Evolutionary conservation across 2,113 vertebrate genomes (phyloP).

Genomic region (Stictonetta naevosa): DNA sequence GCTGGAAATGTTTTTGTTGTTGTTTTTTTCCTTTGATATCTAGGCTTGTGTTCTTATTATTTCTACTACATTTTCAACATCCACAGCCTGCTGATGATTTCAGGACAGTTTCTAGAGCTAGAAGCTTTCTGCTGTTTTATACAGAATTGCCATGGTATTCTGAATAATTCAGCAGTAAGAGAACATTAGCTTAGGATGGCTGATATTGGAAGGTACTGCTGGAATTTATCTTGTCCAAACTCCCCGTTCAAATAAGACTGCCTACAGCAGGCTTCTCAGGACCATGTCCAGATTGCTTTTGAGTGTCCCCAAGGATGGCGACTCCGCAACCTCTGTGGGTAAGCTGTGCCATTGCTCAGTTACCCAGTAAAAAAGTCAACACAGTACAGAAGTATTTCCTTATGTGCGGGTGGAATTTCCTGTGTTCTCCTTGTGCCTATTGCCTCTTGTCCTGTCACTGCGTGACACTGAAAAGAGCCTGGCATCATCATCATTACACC

Average conservation of each 20-base stretch:
- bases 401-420: not conserved
- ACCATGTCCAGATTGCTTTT: not conserved
- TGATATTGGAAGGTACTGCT: not conserved
- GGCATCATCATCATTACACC: fast-evolving
- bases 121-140: not conserved
- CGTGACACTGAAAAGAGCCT: not conserved
- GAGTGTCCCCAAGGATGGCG: not conserved
- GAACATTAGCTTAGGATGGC: not conserved
- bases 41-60: not conserved
- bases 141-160: slow-evolving; percentile 3
- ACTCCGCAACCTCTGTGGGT: not conserved
- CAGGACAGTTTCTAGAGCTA: not conserved
- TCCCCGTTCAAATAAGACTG: not conserved
- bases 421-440: not conserved
- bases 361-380: not conserved
- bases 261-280: not conserved
- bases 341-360: not conserved
- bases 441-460: not conserved
- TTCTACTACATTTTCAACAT: not conserved
- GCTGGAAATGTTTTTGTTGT: not conserved
- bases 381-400: not conserved
- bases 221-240: not conserved
- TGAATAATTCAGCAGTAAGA: slow-evolving; percentile 1
- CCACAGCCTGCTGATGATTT: slow-evolving; percentile 4
- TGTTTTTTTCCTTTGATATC: not conserved